Evolutionary conservation across 1,140 invertebrate genomes (phyloP).

Genomic region (Phortica variegata): DNA sequence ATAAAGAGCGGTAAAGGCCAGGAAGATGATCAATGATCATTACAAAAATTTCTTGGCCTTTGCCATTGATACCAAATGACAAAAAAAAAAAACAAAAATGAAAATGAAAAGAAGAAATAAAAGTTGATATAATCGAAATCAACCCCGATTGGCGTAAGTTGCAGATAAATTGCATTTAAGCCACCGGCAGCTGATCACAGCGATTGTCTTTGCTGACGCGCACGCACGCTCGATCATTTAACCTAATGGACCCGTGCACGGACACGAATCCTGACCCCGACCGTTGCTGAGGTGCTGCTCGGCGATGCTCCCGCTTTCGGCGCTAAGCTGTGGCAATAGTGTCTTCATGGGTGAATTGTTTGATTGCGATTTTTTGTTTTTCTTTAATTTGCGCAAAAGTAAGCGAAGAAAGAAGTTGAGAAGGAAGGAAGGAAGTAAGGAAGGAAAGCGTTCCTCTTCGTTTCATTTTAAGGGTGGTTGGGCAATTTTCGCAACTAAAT

Average conservation of each 20-base stretch:
- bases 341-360: constrained; percentile 39
- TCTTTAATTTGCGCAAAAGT: constrained; percentile 26
- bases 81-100: too few relatives aligned
- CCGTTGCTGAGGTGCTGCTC: too few relatives aligned
- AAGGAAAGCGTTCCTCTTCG: background rate
- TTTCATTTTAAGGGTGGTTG: background rate
- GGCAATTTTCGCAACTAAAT: constrained; percentile 32
- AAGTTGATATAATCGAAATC: too few relatives aligned
- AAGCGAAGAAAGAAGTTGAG: background rate
- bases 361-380: constrained; percentile 22
- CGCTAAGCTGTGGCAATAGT: constrained; percentile 52
- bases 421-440: background rate
- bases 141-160: background rate
- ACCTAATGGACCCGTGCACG: constrained; percentile 46
- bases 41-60: background rate
- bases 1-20: too few relatives aligned
- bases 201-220: constrained; percentile 43
- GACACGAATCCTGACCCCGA: constrained; percentile 46
- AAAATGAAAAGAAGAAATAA: too few relatives aligned
- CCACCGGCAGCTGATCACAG: constrained; percentile 38
- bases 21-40: constrained; percentile 3
- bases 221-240: too few relatives aligned
- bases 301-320: constrained; percentile 8
- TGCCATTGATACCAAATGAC: too few relatives aligned
- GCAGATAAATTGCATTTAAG: constrained; percentile 11